Base-by-base conservation (phyloP, 2,797 vertebrate genomes). In the Cheirogaleus major region DNA sequence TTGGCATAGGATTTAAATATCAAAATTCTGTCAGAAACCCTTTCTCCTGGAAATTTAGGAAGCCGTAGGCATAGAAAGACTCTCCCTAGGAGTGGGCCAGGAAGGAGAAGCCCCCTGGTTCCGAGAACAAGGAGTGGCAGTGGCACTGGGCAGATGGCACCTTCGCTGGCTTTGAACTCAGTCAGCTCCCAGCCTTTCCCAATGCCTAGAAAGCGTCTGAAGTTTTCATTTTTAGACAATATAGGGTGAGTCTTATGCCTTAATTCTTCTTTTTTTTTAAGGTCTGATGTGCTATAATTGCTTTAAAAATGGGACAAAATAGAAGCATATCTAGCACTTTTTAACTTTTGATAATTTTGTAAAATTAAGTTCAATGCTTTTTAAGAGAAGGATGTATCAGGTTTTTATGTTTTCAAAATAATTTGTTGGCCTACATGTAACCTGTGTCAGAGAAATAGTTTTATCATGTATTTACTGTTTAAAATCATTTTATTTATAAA, bases 301-400 rank as follows among this genome's bases (percentile, higher is more conserved):
- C 69, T 89, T 52, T 96, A 81, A 96, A 93, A 94, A 57, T 69
- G 41, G 78, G 86, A 76, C 57, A 93, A 93, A 96, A 41, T 45
- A 43, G 79, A 86, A 85, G 27, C 11, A 3, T 95, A 70, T 96
- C 18, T 75, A 95, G 95, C 95, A 65, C 87, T 91, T 96, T 97
- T 97, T 97, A 92, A 96, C 93, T 98, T 98, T 97, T 97, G 50
- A 85, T 96, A 91, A 84, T 95, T 97, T 95, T 96, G 3, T 95
- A 95, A 87, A 89, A 95, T 57, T 91, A 97, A 96, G 38, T 76
- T 96, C 57, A 95, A 95, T 94, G 43, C 79, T 97, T 96, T 96
- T 92, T 89, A 69, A 91, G 95, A 72, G 32, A 61, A 95, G 79
- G 45, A 93, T 32, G 4, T 79, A 45, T 57, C 55, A 96, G 91